Percentiles rank a stretch among this genome's conserved stretches.
phyloP scores from a whole-genome alignment of 2,113 vertebrate genomes.

The Nanorana parkeri region DNA sequence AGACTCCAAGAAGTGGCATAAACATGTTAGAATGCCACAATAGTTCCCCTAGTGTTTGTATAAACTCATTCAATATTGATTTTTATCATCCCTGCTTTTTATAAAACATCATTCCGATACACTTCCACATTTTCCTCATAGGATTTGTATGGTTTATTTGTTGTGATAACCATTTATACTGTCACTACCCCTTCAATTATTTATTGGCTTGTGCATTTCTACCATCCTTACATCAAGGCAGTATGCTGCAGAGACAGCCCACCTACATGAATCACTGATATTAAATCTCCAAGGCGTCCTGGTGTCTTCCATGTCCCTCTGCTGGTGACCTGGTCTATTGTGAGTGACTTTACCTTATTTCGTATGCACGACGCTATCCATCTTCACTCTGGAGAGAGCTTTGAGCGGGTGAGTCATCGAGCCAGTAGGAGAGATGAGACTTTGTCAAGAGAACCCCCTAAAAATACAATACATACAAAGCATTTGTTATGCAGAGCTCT shows the following conservation, averaged over 20 bases:
- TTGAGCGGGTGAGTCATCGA: constrained; percentile 4
- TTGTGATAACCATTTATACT: no score
- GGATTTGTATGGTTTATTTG: no score
- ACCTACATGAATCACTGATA: neutral
- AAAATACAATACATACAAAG: neutral
- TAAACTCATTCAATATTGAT: no score
- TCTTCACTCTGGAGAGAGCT: constrained; percentile 22
- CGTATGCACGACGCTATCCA: constrained; percentile 1
- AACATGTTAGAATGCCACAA: no score
- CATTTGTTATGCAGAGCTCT: neutral
- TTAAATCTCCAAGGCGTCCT: constrained; percentile 10
- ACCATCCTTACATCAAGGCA: neutral
- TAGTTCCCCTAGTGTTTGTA: no score
- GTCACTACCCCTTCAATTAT: neutral
- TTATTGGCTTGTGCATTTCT: neutral
- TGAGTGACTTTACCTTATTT: constrained; percentile 26
- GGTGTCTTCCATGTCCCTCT: constrained; percentile 10
- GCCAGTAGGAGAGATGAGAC: constrained; percentile 1
- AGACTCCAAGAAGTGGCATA: no score
- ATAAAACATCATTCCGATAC: no score
- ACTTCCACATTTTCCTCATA: no score
- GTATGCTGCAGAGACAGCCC: neutral
- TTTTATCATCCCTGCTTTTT: no score
- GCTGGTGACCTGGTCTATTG: neutral
- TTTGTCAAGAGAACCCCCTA: neutral